Conservation (phyloP, 2,888 invertebrate species). For the Zelleria hepariella region DNA sequence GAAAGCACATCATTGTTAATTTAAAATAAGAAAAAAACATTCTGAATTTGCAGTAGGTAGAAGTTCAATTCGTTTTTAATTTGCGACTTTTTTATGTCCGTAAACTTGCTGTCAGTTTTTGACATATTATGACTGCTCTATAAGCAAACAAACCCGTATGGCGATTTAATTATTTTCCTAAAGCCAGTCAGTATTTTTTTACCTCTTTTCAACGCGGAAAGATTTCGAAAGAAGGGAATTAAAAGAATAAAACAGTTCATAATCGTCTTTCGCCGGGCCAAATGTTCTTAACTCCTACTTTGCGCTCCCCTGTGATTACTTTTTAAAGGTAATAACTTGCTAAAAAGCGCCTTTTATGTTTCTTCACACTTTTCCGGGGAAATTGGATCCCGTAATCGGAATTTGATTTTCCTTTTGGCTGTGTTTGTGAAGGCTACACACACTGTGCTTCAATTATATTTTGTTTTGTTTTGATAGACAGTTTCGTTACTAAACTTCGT, state of each 20-base stretch:
- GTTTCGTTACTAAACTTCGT: not conserved
- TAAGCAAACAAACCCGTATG: too few relatives aligned
- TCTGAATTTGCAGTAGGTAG: not conserved
- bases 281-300: slow-evolving; percentile 41
- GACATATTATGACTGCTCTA: slow-evolving; percentile 13
- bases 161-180: not conserved
- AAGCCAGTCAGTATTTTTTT: not conserved
- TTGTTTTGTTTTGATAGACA: not conserved
- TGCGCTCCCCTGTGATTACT: slow-evolving; percentile 57
- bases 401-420: not conserved
- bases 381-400: not conserved
- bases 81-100: slow-evolving; percentile 4
- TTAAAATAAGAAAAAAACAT: not conserved
- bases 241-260: slow-evolving; percentile 53
- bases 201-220: slow-evolving; percentile 23
- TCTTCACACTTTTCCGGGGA: not conserved
- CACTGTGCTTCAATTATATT: not conserved
- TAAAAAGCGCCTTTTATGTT: slow-evolving; percentile 20
- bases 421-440: not conserved
- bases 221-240: slow-evolving; percentile 44
- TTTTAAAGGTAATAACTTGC: slow-evolving; percentile 53
- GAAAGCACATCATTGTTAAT: slow-evolving; percentile 21
- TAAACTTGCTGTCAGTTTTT: too few relatives aligned
- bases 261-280: slow-evolving; percentile 42
- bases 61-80: not conserved